A percentile compares a stretch with the other conserved stretches of the same genome.
Evolutionary conservation across 2,797 vertebrate genomes (phyloP).

Genomic region (Coccyzus lansbergi): DNA sequence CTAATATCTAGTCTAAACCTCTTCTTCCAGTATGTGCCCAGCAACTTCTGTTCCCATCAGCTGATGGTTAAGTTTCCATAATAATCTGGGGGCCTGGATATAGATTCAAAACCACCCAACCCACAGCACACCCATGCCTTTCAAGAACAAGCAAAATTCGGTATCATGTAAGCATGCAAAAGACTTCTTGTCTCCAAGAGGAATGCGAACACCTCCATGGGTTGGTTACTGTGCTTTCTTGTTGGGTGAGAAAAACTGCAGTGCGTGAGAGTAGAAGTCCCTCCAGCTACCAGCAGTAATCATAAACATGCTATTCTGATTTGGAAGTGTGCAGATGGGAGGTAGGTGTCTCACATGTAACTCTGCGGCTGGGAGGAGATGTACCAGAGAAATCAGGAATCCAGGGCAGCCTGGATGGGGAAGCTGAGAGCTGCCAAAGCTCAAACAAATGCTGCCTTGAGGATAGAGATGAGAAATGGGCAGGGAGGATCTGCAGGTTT

Average conservation of each 20-base stretch:
- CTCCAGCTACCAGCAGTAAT: slow-evolving; percentile 22
- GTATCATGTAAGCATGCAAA: background rate
- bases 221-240: background rate
- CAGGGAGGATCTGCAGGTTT: background rate
- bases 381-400: background rate
- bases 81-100: background rate
- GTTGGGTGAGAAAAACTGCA: background rate
- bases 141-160: background rate
- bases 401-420: background rate
- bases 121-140: background rate
- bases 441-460: background rate
- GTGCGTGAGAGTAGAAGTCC: slow-evolving; percentile 11
- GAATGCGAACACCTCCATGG: background rate
- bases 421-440: background rate
- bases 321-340: slow-evolving; percentile 56
- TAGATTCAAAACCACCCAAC: background rate
- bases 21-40: background rate
- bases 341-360: slow-evolving; percentile 52
- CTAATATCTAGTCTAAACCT: too few species aligned
- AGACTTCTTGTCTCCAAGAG: background rate
- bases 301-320: slow-evolving; percentile 11
- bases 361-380: background rate
- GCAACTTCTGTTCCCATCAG: background rate
- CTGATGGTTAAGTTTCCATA: background rate
- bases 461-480: background rate